A percentile compares a stretch with the other conserved stretches of the same genome.
Conservation (phyloP, 2,113 vertebrate species). For the Chrysochloris asiatica region DNA sequence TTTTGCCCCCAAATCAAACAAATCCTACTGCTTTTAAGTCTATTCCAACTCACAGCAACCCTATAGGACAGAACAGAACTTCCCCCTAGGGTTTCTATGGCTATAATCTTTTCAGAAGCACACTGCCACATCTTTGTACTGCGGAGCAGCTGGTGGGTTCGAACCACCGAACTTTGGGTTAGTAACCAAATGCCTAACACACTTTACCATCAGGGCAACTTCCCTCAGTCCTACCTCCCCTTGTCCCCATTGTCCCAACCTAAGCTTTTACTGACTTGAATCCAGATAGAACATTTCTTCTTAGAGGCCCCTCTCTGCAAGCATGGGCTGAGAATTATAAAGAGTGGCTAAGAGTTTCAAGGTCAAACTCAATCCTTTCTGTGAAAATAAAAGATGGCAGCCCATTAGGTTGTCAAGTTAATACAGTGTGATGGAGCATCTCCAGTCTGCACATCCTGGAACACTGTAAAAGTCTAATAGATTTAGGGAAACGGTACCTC, state of each 20-base stretch:
- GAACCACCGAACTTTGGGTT: too few species aligned
- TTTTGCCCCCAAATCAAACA: too few species aligned
- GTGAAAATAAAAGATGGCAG: conserved; percentile 80
- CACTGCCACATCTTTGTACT: too few species aligned
- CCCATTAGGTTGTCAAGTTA: conserved; percentile 84
- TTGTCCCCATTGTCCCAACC: neutral
- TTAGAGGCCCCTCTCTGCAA: conserved; percentile 26
- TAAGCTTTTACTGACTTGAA: neutral
- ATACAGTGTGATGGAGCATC: conserved; percentile 84
- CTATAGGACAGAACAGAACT: too few species aligned
- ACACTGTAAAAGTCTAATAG: conserved; percentile 85
- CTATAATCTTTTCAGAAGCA: too few species aligned
- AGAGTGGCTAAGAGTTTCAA: conserved; percentile 81
- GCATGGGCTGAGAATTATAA: conserved; percentile 71
- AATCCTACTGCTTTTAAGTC: too few species aligned
- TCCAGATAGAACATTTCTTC: neutral
- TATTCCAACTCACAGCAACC: too few species aligned
- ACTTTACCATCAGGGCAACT: too few species aligned
- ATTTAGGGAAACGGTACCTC: conserved; percentile 85
- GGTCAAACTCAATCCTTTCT: conserved; percentile 82
- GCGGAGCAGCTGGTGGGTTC: too few species aligned
- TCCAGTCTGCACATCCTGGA: conserved; percentile 80
- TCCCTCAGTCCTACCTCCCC: neutral
- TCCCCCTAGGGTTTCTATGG: too few species aligned
- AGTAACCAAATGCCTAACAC: too few species aligned